Evolutionary conservation across 1,140 invertebrate genomes (phyloP).

Genomic region (Drosophila yakuba): DNA sequence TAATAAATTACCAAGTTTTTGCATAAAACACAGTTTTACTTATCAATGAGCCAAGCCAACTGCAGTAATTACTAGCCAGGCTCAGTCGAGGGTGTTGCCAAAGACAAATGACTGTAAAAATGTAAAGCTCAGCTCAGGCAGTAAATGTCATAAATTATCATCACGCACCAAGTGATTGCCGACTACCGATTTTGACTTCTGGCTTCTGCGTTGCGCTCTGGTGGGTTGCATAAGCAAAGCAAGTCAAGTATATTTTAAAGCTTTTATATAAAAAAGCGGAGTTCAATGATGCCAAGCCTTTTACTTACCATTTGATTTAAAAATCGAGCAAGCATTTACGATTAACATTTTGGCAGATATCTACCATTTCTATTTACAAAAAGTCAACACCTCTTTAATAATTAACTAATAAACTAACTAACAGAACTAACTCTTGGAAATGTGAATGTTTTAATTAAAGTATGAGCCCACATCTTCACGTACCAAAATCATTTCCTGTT

Average conservation of each 20-base stretch:
- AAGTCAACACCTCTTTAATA: no score
- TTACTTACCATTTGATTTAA: no score
- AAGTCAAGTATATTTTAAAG: not conserved
- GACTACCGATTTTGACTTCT: constrained; percentile 28
- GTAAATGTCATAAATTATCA: constrained; percentile 69
- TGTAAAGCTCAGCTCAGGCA: constrained; percentile 25
- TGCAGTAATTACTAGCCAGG: constrained; percentile 57
- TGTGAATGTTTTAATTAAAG: no score
- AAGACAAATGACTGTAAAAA: constrained; percentile 71
- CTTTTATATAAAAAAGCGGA: not conserved
- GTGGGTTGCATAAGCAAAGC: constrained; percentile 26
- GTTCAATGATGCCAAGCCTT: no score
- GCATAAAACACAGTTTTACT: constrained; percentile 70
- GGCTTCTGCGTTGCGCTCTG: constrained; percentile 32
- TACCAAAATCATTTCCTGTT: constrained; percentile 9
- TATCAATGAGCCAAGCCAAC: constrained; percentile 67
- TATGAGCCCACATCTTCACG: not conserved
- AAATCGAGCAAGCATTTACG: no score
- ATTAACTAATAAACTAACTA: no score
- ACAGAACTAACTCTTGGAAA: no score
- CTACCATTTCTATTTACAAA: no score
- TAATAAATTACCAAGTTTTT: constrained; percentile 78
- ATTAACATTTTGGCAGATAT: no score
- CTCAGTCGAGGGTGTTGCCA: constrained; percentile 29
- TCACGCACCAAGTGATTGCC: constrained; percentile 32